Conservation (phyloP, 23 tunicate species). For the Corella eumyota region DNA sequence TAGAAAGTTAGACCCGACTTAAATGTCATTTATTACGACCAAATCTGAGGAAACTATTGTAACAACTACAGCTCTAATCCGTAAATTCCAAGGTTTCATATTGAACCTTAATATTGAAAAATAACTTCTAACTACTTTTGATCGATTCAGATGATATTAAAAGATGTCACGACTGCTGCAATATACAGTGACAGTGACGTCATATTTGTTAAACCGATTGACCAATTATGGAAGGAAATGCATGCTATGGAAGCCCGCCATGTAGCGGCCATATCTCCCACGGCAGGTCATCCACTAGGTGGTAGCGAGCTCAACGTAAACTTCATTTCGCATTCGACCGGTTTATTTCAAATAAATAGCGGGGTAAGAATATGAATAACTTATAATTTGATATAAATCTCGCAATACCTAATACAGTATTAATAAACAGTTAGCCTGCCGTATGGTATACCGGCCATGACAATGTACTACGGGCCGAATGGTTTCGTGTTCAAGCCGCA, state of each 20-base stretch:
- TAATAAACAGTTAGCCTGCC: no score
- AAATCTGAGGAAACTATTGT: no score
- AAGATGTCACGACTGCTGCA: conserved; percentile 57
- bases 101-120: no score
- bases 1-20: no score
- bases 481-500: no score
- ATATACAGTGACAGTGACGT: conserved; percentile 95
- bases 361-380: conserved; percentile 40
- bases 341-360: conserved; percentile 85
- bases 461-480: no score
- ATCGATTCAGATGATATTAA: conserved; percentile 50
- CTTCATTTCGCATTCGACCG: conserved; percentile 52
- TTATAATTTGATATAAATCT: no score
- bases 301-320: conserved; percentile 68
- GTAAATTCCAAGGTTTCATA: no score
- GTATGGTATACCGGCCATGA: no score
- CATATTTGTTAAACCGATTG: conserved; percentile 80
- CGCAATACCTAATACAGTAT: no score
- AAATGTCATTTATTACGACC: no score
- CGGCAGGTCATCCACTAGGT: conserved; percentile 84
- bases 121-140: neutral
- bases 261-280: conserved; percentile 89
- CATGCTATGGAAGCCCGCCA: conserved; percentile 33
- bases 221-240: conserved; percentile 66
- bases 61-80: no score